Base-by-base conservation (phyloP, 2,113 vertebrate genomes). In the Picathartes gymnocephalus region DNA sequence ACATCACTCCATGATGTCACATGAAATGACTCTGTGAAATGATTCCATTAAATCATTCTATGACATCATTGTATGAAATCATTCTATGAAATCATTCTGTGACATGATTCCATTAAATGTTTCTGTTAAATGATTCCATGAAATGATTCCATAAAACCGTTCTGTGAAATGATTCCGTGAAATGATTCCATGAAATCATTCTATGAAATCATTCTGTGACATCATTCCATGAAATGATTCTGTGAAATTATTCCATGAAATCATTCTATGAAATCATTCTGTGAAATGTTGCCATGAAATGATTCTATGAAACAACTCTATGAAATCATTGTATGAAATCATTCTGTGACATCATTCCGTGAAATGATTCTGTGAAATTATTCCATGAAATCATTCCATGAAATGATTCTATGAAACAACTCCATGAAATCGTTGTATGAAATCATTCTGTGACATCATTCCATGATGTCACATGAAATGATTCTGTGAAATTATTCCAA, bases 211-310 rank as follows among this genome's bases (percentile, higher is more conserved):
- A 45, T 56, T 54, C 20, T 0, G 1, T 37, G 2, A 47, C 27
- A 17, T 40, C 0, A 27, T 39, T 48, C 51, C 0, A 2, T 56
- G 0, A 37, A 37, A 25, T 37, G 0, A 37, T 45, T 35, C 20
- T 0, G 1, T 22, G 1, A 11, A 44, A 53, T 35, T 0, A 31
- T 54, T 35, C 15, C 0, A 1, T 44, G 2, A 31, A n/a, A 10
- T 42, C 0, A 16, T 64, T 15, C 76, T 0, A 1, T 44, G 11
- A 44, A 53, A n/a, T 64, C 0, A 23, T 42, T 51, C 18, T 1
- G 1, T n/a, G 3, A n/a, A 10, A 51, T n/a, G 0, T 18, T 22
- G 17, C 31, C 0, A 1, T 64, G 11, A 53, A 7, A 25, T 37
- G 0, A 39, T 61, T 39, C 35, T 0, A 1, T 27, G 7, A 56